Percentiles rank a stretch among this genome's conserved stretches.
Conservation (phyloP, 2,888 invertebrate genomes). For the Eustalomyia histrio region DNA sequence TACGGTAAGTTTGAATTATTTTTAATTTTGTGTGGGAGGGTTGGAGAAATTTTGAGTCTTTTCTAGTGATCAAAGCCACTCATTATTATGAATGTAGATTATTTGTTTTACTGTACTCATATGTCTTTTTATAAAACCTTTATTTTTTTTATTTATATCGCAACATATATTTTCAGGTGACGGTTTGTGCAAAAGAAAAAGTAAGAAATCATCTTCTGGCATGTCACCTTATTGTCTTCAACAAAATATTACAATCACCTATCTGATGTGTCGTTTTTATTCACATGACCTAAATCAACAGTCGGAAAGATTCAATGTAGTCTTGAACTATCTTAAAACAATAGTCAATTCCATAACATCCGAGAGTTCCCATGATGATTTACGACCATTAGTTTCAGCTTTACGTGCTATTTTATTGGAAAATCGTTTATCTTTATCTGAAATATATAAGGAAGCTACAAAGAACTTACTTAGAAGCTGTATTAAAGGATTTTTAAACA, state of each 20-base stretch:
- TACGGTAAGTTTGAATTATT: too few relatives aligned
- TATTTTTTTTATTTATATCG: too few relatives aligned
- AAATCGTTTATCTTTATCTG: constrained; percentile 69
- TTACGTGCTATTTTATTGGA: constrained; percentile 71
- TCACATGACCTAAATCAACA: constrained; percentile 63
- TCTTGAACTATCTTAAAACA: constrained; percentile 66
- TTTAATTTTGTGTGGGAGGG: too few relatives aligned
- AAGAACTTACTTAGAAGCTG: constrained; percentile 72
- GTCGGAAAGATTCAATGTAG: constrained; percentile 49
- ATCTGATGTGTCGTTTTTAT: constrained; percentile 80
- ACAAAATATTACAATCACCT: constrained; percentile 81
- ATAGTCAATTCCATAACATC: constrained; percentile 59
- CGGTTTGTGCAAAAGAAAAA: constrained; percentile 36
- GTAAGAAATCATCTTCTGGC: constrained; percentile 69
- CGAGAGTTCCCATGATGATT: constrained; percentile 65
- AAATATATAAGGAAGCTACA: constrained; percentile 68
- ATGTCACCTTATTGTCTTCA: constrained; percentile 79
- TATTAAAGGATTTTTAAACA: constrained; percentile 71
- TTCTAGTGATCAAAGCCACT: too few relatives aligned
- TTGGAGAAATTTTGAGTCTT: too few relatives aligned
- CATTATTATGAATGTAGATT: too few relatives aligned
- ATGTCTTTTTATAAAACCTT: too few relatives aligned
- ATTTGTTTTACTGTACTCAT: too few relatives aligned
- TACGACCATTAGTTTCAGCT: constrained; percentile 70
- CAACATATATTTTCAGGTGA: constrained; percentile 20